A percentile compares a stretch with the other conserved stretches of the same genome.
These are phyloP conservation scores for Athrips mouffetella DNA, from an alignment of 2,888 invertebrate species.

Conservation along the genomic window DNA sequence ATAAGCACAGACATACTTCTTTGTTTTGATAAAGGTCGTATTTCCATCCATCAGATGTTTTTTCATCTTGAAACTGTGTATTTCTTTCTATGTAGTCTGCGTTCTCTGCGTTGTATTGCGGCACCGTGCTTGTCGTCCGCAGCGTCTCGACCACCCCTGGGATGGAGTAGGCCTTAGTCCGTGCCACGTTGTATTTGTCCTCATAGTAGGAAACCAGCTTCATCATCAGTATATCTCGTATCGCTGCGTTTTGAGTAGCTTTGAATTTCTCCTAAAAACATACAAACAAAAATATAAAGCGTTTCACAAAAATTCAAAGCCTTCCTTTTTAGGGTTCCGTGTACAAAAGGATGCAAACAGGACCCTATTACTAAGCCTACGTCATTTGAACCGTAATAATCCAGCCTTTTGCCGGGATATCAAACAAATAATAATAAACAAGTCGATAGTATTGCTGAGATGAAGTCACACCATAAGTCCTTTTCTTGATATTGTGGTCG, in stretches of 20 bases:
- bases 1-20: not conserved
- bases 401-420: no score
- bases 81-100: not conserved
- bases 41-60: not conserved
- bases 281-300: slow-evolving; percentile 26
- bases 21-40: not conserved
- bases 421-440: no score
- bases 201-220: slow-evolving; percentile 60
- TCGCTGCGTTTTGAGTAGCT: slow-evolving; percentile 32
- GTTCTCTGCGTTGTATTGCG: no score
- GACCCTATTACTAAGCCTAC: no score
- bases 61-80: not conserved
- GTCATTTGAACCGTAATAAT: no score
- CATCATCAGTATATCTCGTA: slow-evolving; percentile 53
- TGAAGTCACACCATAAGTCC: no score
- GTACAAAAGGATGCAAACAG: no score
- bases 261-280: slow-evolving; percentile 20
- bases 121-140: not conserved
- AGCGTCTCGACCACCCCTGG: not conserved
- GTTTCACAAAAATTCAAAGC: no score
- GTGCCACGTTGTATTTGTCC: slow-evolving; percentile 45
- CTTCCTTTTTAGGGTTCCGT: no score
- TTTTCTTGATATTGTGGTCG: no score
- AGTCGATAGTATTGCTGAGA: no score
- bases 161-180: slow-evolving; percentile 12